Evolutionary conservation across 1,140 invertebrate genomes (phyloP), one percentile per base, ranked within the genome.

Genomic region (Lasioglossum baleicum): DNA sequence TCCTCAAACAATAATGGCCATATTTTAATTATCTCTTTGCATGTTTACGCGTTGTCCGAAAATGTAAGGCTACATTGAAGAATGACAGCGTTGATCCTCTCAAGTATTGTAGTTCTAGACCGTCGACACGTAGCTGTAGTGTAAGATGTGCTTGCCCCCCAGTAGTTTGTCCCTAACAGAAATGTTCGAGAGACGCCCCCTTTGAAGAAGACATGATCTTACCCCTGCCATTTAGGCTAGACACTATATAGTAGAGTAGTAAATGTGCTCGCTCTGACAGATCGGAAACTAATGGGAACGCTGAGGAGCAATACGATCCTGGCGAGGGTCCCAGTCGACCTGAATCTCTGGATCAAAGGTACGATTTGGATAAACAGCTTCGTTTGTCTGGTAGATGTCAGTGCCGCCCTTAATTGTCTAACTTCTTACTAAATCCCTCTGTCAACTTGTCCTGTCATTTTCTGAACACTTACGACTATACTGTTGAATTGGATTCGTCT

Each of bases 181-280:
- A 78, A 64, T 4, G 17, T 44, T 40, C n/a, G 63, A 4, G 7
- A 58, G 6, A n/a, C 6, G 20, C 7, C n/a, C 40, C 17, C 48
- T n/a, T 17, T 26, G 7, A 26, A 44, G 26, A 44, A 56, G 40
- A 35, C 58, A 48, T 51, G 66, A 51, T 35, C 11, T 31, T 40
- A 0, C 10, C 63, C 64, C 53, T 7, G 61, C 53, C 66, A 67
- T 61, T 77, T 68, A 75, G 26, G 31, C 26, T 15, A 75, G 22
- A 51, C 1, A 51, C 56, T 26, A 56, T 60, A 44, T 8, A 6
- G 84, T 88, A 87, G 76, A 85, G 87, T 90, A 90, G 91, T 91
- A 89, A 87, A 90, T 88, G 83, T 88, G 86, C 89, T 92, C 88
- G 89, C 83, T 89, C 84, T 85, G 75, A 90, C 87, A 92, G 92